These are phyloP conservation scores for Aphaenogaster ashmeadi DNA, from an alignment of 1,140 invertebrate genomes.

Conservation along the genomic window DNA sequence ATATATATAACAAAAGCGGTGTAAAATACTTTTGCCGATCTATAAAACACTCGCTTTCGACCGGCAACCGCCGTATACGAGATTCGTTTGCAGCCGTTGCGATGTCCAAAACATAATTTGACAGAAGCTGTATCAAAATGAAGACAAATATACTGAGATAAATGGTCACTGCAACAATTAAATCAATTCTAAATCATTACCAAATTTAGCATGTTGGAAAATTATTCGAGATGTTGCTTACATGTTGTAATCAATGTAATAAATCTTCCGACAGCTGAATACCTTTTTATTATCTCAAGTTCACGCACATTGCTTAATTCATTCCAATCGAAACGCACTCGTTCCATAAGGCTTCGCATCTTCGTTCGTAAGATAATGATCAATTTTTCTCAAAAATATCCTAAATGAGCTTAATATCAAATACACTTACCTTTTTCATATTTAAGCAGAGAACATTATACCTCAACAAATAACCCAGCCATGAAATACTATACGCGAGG, in stretches of 20 bases:
- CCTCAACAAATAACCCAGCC: background rate
- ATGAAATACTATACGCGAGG: slow-evolving; percentile 1
- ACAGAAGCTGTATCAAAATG: background rate
- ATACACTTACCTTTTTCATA: slow-evolving; percentile 11
- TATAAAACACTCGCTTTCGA: background rate
- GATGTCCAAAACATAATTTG: slow-evolving; percentile 1
- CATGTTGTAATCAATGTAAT: background rate
- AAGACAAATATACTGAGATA: background rate
- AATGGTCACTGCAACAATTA: slow-evolving; percentile 3
- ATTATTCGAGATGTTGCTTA: slow-evolving; percentile 1
- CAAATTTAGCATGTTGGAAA: background rate
- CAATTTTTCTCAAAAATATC: background rate
- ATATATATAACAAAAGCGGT: background rate
- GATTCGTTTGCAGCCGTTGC: slow-evolving; percentile 1
- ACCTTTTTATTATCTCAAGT: slow-evolving; percentile 52
- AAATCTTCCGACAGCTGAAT: slow-evolving; percentile 21
- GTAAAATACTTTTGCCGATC: slow-evolving; percentile 63
- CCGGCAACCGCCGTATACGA: background rate
- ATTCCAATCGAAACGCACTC: slow-evolving; percentile 19
- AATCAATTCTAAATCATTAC: background rate
- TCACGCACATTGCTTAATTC: slow-evolving; percentile 16
- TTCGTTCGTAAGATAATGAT: background rate
- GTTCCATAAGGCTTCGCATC: slow-evolving; percentile 20
- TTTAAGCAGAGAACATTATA: slow-evolving; percentile 30
- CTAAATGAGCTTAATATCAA: background rate